Evolutionary conservation across 2,888 invertebrate species (phyloP), one percentile per base, ranked within the genome.

Genomic region (Hipparchia semele): DNA sequence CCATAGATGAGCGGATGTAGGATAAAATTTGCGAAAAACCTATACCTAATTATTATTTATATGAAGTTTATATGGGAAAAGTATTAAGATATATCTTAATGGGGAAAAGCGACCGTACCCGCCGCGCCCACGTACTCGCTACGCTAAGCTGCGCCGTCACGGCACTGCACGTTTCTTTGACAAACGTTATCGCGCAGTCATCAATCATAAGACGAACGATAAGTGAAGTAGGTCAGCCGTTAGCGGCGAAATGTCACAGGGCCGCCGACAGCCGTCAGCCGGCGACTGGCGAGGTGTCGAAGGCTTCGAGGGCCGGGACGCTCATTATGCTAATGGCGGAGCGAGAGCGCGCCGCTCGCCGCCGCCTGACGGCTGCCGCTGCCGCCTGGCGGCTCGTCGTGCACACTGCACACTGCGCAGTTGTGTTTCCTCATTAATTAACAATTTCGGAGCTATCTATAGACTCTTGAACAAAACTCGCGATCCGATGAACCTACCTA

Each of bases 321-420:
- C 86, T 88, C 85, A 88, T 87, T 88, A 91, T 90, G 90, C 86
- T 91, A 91, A 87, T 88, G 84, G 87, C 84, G 86, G 87, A 78
- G 79, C 81, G 76, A 76, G 76, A n/a, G 13, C 56, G 7, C 56
- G 56, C 10, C 56, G 54, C n/a, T n/a, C 10, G 5, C 53, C 3
- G 12, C 12, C 53, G 1, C 3, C 54, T 13, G 54, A 54, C 54
- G n/a, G 54, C 54, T 54, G n/a, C n/a, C 54, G 23, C 23, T 23
- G 23, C 23, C 23, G 23, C 23, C 23, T 23, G 23, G 23, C 23
- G 23, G 23, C 23, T 23, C 23, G 23, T 23, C 6, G 6, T 54
- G 53, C 53, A 12, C 12, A n/a, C 54, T n/a, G 54, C 54, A n/a
- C 54, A n/a, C 12, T n/a, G 54, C 58, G 23, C 23, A 13, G 2